phyloP scores from a whole-genome alignment of 1,140 invertebrate genomes.

The Phocides pigmalion region DNA sequence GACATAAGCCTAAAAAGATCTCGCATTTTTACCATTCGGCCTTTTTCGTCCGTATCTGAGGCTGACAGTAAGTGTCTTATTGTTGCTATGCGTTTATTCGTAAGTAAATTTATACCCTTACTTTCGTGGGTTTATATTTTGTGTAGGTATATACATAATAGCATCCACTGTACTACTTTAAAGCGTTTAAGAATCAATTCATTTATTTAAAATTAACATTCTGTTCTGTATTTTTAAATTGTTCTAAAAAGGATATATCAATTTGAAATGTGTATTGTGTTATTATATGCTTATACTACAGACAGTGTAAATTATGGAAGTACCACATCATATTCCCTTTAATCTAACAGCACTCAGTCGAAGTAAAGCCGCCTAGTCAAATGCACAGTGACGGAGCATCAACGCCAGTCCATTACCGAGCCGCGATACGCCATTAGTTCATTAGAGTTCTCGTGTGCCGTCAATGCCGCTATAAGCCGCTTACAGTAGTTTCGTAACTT shows the following conservation, averaged over 20 bases:
- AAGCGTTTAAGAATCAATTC: too few species aligned
- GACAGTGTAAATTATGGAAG: not conserved
- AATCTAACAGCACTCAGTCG: slow-evolving; percentile 31
- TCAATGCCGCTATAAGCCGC: slow-evolving; percentile 70
- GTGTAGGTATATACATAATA: not conserved
- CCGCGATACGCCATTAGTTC: slow-evolving; percentile 80
- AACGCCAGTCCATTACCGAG: slow-evolving; percentile 74
- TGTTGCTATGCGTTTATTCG: slow-evolving; percentile 8
- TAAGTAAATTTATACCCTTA: not conserved
- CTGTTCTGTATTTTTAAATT: too few species aligned
- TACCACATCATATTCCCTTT: slow-evolving; percentile 29
- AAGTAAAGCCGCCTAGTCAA: slow-evolving; percentile 76
- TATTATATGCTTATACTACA: not conserved
- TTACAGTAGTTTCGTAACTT: slow-evolving; percentile 53
- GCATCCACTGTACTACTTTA: too few species aligned
- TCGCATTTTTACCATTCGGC: slow-evolving; percentile 72
- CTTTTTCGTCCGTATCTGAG: slow-evolving; percentile 46
- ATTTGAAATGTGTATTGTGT: not conserved
- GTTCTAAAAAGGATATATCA: too few species aligned
- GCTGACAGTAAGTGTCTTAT: slow-evolving; percentile 10
- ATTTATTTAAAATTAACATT: too few species aligned
- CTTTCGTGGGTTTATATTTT: not conserved
- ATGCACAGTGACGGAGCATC: slow-evolving; percentile 80
- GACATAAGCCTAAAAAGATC: slow-evolving; percentile 80
- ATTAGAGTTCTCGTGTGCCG: slow-evolving; percentile 70